These are phyloP conservation scores for Carduelis carduelis DNA, from an alignment of 2,797 vertebrate species.

Conservation along the genomic window DNA sequence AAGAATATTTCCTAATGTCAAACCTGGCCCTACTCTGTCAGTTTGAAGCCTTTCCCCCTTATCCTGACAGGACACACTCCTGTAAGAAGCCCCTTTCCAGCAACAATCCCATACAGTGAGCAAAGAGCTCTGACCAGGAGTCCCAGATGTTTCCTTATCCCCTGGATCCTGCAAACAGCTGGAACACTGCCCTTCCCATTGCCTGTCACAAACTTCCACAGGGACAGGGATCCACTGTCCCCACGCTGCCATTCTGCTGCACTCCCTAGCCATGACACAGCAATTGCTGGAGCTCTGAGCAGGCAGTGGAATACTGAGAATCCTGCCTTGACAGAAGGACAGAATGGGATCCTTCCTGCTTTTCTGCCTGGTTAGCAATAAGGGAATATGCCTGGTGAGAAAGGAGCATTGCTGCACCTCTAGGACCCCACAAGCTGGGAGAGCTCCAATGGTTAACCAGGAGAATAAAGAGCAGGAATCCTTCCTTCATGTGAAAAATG, in stretches of 20 bases:
- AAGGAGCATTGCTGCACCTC: not conserved
- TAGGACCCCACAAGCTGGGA: not conserved
- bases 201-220: not conserved
- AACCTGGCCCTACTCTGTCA: not conserved
- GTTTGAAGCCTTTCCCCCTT: not conserved
- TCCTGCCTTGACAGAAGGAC: not conserved
- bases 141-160: not conserved
- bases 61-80: not conserved
- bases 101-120: fast-evolving
- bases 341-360: not conserved
- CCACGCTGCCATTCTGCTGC: fast-evolving
- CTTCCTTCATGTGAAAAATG: not conserved
- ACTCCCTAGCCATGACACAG: not conserved
- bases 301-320: not conserved
- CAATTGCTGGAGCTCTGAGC: not conserved
- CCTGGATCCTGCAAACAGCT: not conserved
- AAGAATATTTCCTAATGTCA: not conserved
- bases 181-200: not conserved
- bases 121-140: not conserved
- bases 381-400: not conserved
- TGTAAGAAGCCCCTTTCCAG: not conserved
- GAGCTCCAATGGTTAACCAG: not conserved
- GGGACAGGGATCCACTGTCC: not conserved
- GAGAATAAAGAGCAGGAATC: not conserved
- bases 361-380: not conserved